phyloP scores from a whole-genome alignment of 2,113 vertebrate species.

The Pterocles burchelli region DNA sequence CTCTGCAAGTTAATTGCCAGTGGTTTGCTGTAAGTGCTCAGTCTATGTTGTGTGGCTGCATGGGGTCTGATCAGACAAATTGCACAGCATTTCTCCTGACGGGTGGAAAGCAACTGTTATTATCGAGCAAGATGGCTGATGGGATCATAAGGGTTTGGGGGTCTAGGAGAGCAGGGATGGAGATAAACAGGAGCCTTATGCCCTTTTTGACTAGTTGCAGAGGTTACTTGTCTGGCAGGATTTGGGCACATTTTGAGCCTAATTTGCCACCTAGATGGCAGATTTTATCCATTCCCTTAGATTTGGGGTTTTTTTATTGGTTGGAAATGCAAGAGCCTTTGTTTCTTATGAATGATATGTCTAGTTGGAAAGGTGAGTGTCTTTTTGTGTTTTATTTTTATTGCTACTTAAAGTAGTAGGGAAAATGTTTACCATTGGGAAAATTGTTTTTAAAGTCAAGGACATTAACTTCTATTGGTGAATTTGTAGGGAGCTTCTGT shows the following conservation, averaged over 20 bases:
- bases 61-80: neutral
- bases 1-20: neutral
- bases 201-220: neutral
- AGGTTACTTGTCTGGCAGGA: neutral
- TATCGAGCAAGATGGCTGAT: neutral
- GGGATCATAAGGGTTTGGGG: neutral
- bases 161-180: rapidly evolving
- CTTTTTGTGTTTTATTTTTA: neutral
- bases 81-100: rapidly evolving
- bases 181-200: neutral
- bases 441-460: neutral
- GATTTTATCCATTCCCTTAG: neutral
- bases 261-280: neutral
- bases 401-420: neutral
- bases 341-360: neutral
- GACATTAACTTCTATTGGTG: neutral
- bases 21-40: neutral
- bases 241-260: neutral
- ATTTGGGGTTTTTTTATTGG: neutral
- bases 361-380: neutral
- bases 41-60: neutral
- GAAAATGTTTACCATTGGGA: neutral
- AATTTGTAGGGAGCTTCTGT: neutral
- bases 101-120: neutral
- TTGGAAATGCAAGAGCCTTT: neutral